Evolutionary conservation across 2,888 invertebrate species (phyloP).

Genomic region (Nemurella pictetii): DNA sequence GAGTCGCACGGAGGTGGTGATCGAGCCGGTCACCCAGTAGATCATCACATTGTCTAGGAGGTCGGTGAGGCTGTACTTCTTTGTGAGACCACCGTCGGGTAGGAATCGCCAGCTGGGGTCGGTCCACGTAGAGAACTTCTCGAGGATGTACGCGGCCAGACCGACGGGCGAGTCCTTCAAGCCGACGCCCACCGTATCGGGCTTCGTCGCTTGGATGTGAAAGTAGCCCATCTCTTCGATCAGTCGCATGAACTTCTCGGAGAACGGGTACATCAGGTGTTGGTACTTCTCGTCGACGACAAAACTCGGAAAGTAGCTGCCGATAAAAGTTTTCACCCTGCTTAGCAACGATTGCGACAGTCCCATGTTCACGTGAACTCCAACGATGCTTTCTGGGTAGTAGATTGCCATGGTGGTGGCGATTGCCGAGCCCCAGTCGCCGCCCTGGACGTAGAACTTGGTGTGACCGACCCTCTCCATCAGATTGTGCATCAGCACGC

Average conservation of each 20-base stretch:
- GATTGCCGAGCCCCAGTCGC: constrained; percentile 79
- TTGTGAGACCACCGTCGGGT: constrained; percentile 54
- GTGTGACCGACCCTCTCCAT: constrained; percentile 71
- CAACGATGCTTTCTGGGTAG: constrained; percentile 60
- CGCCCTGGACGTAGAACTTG: constrained; percentile 73
- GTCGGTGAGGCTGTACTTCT: constrained; percentile 55
- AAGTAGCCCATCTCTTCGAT: constrained; percentile 55
- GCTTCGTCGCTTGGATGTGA: constrained; percentile 58
- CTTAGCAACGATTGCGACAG: constrained; percentile 47
- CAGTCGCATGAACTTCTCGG: constrained; percentile 44
- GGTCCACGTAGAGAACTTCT: constrained; percentile 59
- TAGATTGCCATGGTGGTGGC: constrained; percentile 64
- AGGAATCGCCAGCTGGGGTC: constrained; percentile 46
- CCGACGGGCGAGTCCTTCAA: constrained; percentile 58
- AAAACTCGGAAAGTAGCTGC: constrained; percentile 47
- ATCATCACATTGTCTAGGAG: constrained; percentile 59
- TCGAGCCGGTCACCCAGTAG: constrained; percentile 57
- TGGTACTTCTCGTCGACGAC: constrained; percentile 46
- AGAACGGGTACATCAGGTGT: constrained; percentile 47
- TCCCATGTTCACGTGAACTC: constrained; percentile 69
- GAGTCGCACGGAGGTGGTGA: constrained; percentile 54
- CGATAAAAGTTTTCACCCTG: constrained; percentile 44
- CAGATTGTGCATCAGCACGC: constrained; percentile 64
- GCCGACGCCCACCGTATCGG: constrained; percentile 56
- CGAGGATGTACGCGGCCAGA: constrained; percentile 58